A percentile compares a stretch with the other conserved stretches of the same genome.
These are phyloP conservation scores for Asobara japonica DNA, from an alignment of 1,140 invertebrate species.

Conservation along the genomic window DNA sequence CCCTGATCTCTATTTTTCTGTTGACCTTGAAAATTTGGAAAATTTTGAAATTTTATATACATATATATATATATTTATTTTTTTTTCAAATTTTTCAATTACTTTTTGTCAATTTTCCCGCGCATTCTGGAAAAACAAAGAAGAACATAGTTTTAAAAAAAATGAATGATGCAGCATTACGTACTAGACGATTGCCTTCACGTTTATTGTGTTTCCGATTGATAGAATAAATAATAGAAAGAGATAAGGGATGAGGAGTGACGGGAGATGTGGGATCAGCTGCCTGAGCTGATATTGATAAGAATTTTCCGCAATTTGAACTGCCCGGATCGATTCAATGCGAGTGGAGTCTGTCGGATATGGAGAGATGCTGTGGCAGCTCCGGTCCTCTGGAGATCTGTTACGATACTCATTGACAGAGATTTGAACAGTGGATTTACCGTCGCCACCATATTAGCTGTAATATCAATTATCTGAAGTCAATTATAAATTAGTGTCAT, in stretches of 20 bases:
- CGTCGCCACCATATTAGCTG: conserved; percentile 51
- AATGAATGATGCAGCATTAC: too few species aligned
- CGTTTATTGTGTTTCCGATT: too few species aligned
- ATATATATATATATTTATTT: too few species aligned
- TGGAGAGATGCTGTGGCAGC: conserved; percentile 58
- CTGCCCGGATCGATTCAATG: conserved; percentile 52
- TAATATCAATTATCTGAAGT: conserved; percentile 38
- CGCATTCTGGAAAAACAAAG: too few species aligned
- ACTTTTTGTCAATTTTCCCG: too few species aligned
- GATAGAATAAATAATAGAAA: not conserved
- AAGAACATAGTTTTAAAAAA: too few species aligned
- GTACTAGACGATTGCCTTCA: too few species aligned
- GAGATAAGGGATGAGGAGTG: conserved; percentile 46
- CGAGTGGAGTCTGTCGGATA: conserved; percentile 53
- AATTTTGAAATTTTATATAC: too few species aligned
- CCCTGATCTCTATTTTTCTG: not conserved
- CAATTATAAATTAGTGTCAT: too few species aligned
- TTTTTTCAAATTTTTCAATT: too few species aligned
- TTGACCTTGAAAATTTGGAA: too few species aligned
- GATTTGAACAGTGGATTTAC: conserved; percentile 54
- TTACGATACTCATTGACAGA: conserved; percentile 58
- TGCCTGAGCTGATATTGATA: conserved; percentile 64
- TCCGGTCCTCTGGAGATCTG: conserved; percentile 60
- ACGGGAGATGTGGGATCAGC: conserved; percentile 62
- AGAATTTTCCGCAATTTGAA: conserved; percentile 58